Evolutionary conservation across 2,888 invertebrate genomes (phyloP).

Genomic region (Philereme vetulata): DNA sequence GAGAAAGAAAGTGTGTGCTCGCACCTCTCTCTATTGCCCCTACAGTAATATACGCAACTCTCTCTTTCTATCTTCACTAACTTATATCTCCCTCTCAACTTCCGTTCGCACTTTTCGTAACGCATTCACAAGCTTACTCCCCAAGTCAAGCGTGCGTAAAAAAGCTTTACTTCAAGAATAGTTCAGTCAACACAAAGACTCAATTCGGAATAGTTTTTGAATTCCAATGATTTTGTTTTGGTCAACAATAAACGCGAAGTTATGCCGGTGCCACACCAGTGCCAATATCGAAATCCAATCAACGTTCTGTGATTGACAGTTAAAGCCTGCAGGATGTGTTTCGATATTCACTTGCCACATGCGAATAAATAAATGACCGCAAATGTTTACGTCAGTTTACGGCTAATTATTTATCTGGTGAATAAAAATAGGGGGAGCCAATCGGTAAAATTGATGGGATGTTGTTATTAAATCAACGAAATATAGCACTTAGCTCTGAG

Average conservation of each 20-base stretch:
- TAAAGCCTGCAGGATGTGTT: conserved; percentile 52
- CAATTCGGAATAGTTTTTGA: neutral
- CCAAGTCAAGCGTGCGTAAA: too few species aligned
- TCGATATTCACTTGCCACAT: conserved; percentile 45
- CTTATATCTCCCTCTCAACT: too few species aligned
- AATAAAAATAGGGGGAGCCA: conserved; percentile 22
- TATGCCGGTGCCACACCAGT: conserved; percentile 39
- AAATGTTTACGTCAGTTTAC: conserved; percentile 21
- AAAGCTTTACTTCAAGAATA: too few species aligned
- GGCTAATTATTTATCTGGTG: conserved; percentile 15
- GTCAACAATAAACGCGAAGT: conserved; percentile 16
- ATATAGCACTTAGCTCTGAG: too few species aligned
- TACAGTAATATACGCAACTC: too few species aligned
- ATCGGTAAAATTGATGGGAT: conserved; percentile 3
- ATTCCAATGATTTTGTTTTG: conserved; percentile 16
- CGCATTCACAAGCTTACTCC: too few species aligned
- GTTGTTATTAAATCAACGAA: conserved; percentile 1
- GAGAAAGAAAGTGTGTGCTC: too few species aligned
- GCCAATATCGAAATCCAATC: conserved; percentile 75
- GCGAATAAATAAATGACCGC: conserved; percentile 30
- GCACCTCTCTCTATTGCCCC: too few species aligned
- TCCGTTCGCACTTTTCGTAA: too few species aligned
- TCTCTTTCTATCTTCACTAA: too few species aligned
- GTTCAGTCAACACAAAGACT: neutral
- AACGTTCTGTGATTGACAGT: conserved; percentile 70